phyloP scores from a whole-genome alignment of 2,113 vertebrate genomes.

The Apodemus sylvaticus region DNA sequence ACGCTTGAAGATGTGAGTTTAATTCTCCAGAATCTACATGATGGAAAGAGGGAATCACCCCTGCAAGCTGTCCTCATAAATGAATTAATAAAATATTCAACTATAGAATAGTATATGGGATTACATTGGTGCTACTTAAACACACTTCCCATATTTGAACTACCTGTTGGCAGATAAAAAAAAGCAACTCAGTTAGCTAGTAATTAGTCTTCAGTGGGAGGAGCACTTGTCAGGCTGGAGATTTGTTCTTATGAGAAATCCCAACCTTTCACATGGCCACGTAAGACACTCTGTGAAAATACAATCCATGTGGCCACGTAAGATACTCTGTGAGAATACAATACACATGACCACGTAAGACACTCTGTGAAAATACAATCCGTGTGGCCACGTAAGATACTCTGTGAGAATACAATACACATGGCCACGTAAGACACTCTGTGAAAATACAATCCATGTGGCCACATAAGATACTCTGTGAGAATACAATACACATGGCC shows the following conservation, averaged over 20 bases:
- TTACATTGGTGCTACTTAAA: not conserved
- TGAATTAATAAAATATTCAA: not conserved
- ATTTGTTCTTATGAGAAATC: slow-evolving; percentile 41
- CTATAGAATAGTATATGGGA: not conserved
- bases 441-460: not conserved
- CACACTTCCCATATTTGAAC: not conserved
- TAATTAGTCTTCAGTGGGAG: slow-evolving; percentile 12
- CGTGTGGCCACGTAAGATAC: not conserved
- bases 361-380: not conserved
- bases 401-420: not conserved
- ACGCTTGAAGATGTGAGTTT: not conserved
- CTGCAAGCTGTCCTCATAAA: not conserved
- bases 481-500: too few species aligned
- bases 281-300: not conserved
- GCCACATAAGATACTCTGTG: not conserved
- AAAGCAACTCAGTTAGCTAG: not conserved
- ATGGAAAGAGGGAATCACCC: too few species aligned
- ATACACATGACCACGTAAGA: not conserved
- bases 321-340: not conserved
- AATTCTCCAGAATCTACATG: not conserved
- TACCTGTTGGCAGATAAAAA: slow-evolving; percentile 36
- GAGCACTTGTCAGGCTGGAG: slow-evolving; percentile 21
- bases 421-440: not conserved
- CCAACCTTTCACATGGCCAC: not conserved
- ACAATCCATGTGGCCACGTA: not conserved